Conservation (phyloP, 1,140 invertebrate genomes). For the Listronotus bonariensis region DNA sequence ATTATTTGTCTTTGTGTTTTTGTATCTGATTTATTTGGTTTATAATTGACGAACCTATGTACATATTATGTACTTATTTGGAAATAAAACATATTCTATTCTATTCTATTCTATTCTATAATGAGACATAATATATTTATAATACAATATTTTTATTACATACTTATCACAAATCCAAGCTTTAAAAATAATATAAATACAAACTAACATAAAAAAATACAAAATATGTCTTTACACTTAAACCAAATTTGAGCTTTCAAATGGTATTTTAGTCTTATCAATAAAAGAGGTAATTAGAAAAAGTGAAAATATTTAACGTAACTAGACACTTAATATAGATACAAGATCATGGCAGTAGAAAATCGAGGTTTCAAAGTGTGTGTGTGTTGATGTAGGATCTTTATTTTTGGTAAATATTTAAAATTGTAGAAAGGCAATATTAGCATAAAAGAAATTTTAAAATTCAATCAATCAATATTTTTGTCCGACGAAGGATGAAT, state of each 20-base stretch:
- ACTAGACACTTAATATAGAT: not conserved
- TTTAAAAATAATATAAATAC: slow-evolving; percentile 38
- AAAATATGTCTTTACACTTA: slow-evolving; percentile 36
- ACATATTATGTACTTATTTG: too few species aligned
- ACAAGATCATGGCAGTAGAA: slow-evolving; percentile 11
- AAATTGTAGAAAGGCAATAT: too few species aligned
- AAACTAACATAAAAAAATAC: slow-evolving; percentile 32
- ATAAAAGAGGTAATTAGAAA: slow-evolving; percentile 19
- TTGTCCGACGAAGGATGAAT: too few species aligned
- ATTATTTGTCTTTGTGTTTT: too few species aligned
- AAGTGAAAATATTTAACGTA: slow-evolving; percentile 4
- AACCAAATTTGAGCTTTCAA: slow-evolving; percentile 45
- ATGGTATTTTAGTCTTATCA: slow-evolving; percentile 41
- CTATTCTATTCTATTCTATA: too few species aligned
- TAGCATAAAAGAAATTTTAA: too few species aligned
- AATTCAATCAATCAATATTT: too few species aligned
- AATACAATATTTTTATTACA: slow-evolving; percentile 9
- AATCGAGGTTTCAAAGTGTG: not conserved
- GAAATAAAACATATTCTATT: too few species aligned
- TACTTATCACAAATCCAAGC: slow-evolving; percentile 40
- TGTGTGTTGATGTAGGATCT: too few species aligned
- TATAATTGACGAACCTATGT: too few species aligned
- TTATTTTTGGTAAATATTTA: too few species aligned
- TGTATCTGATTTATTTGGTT: too few species aligned
- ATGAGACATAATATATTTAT: not conserved